Conservation (phyloP, 2,113 vertebrate species). For the Sapayoa aenigma region DNA sequence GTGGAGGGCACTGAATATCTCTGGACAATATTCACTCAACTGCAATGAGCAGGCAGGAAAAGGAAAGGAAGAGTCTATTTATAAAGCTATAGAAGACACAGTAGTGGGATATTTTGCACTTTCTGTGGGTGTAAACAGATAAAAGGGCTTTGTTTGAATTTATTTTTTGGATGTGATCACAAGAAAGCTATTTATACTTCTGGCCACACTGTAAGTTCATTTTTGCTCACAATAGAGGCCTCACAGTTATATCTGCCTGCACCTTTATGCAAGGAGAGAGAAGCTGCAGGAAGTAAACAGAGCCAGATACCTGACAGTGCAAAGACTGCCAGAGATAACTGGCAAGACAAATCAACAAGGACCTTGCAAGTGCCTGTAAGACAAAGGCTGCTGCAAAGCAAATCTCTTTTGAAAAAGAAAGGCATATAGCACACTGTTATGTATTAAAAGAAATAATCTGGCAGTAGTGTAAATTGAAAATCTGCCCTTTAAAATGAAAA, state of each 20-base stretch:
- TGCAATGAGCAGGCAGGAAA: not conserved
- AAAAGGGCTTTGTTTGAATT: not conserved
- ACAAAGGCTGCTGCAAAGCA: not conserved
- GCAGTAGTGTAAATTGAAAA: not conserved
- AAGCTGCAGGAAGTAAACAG: not conserved
- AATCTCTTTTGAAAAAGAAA: not conserved
- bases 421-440: not conserved
- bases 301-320: not conserved
- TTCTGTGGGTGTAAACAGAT: not conserved
- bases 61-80: not conserved
- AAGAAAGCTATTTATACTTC: not conserved
- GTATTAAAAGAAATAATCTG: not conserved
- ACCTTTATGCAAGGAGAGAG: not conserved
- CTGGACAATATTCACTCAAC: not conserved
- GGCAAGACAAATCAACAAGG: not conserved
- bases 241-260: not conserved
- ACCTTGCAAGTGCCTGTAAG: not conserved
- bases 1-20: not conserved
- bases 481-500: not conserved
- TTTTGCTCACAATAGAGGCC: constrained; percentile 7
- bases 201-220: not conserved
- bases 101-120: not conserved
- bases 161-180: not conserved
- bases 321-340: not conserved
- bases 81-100: not conserved